phyloP scores from a whole-genome alignment of 2,113 vertebrate genomes.

The Alouatta palliata region DNA sequence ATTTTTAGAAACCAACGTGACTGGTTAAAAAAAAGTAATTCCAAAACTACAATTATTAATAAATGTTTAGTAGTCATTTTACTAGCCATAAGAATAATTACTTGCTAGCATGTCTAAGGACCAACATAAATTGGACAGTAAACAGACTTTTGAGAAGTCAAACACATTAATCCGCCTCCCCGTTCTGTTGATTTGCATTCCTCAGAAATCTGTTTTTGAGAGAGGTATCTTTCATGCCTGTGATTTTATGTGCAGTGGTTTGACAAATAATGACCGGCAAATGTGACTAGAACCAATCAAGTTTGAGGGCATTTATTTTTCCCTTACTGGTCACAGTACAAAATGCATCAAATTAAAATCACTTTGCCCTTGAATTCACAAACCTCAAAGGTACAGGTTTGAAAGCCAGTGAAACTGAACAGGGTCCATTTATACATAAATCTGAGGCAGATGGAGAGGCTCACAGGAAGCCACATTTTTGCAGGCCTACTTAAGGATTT shows the following conservation, averaged over 20 bases:
- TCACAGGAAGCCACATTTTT: neutral
- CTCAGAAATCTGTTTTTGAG: constrained; percentile 13
- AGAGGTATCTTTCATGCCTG: constrained; percentile 50
- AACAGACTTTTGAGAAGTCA: constrained; percentile 37
- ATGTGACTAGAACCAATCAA: constrained; percentile 17
- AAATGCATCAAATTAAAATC: constrained; percentile 60
- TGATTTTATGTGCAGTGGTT: constrained; percentile 28
- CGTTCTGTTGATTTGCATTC: constrained; percentile 28
- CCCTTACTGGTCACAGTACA: constrained; percentile 32
- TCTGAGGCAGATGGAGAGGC: neutral
- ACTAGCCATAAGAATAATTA: constrained; percentile 52
- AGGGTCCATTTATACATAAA: neutral
- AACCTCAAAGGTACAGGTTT: constrained; percentile 28
- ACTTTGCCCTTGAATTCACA: constrained; percentile 54
- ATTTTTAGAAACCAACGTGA: constrained; percentile 54
- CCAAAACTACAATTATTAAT: constrained; percentile 6
- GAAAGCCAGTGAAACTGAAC: constrained; percentile 12
- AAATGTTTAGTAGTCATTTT: constrained; percentile 46
- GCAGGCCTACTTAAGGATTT: constrained; percentile 21
- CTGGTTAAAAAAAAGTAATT: constrained; percentile 2
- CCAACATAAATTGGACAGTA: constrained; percentile 25
- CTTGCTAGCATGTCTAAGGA: constrained; percentile 7
- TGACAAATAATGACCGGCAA: constrained; percentile 31
- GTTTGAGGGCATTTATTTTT: constrained; percentile 1
- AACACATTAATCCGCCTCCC: neutral